Conservation (phyloP, 2,113 vertebrate species). For the Vulpes vulpes region DNA sequence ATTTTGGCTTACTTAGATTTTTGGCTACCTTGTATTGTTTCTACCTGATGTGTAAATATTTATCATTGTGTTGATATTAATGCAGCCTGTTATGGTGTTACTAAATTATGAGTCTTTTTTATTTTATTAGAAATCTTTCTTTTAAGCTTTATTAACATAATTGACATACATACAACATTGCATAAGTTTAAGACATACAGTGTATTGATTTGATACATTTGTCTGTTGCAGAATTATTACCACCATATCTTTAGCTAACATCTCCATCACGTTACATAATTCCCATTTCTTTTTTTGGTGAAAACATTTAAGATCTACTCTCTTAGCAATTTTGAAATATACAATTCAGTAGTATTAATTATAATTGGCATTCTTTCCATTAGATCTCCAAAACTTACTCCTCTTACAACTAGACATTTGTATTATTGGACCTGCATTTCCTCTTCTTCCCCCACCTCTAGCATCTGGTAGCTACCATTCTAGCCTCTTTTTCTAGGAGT, state of each 20-base stretch:
- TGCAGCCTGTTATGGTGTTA: neutral
- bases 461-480: neutral
- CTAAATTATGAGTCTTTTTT: slow-evolving; percentile 34
- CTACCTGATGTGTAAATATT: neutral
- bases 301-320: slow-evolving; percentile 30
- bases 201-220: neutral
- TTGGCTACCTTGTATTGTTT: slow-evolving; percentile 11
- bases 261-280: neutral
- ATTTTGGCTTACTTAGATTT: slow-evolving; percentile 43
- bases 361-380: neutral
- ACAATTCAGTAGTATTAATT: neutral
- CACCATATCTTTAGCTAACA: neutral
- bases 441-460: neutral
- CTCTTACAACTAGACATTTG: neutral
- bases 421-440: neutral
- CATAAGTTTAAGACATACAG: neutral
- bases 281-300: slow-evolving; percentile 14
- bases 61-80: neutral
- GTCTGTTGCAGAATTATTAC: neutral
- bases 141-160: neutral
- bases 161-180: neutral
- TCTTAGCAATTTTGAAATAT: neutral
- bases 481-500: neutral
- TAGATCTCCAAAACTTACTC: neutral
- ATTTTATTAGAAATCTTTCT: neutral